Base-by-base conservation (phyloP, 2,888 invertebrate genomes). In the Leptarthrus brevirostris region DNA sequence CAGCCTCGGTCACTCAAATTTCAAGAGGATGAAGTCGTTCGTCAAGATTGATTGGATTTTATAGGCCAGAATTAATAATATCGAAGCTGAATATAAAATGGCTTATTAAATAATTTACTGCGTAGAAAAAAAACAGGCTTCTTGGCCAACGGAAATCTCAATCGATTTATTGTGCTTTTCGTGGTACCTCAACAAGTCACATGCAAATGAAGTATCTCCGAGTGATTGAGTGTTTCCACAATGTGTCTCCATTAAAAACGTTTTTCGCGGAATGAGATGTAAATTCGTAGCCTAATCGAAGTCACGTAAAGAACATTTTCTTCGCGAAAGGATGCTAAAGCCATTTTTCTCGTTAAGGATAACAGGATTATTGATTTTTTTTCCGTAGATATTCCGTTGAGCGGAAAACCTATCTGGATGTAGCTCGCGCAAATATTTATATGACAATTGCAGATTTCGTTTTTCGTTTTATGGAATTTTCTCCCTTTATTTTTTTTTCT, bases 321-420 rank as follows among this genome's bases (percentile, higher is more conserved):
- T 30, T 56, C 56, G 56, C 56, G 56, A 56, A 56, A 56, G 56
- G 56, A 56, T 56, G 56, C 56, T 56, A 56, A 56, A 56, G 56
- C 56, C 56, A 56, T 56, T 56, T 56, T 56, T 56, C 56, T 56
- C 26, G 26, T 56, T 56, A 56, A 56, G 56, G 56, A 56, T 56
- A 56, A 56, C 56, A 56, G 56, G 56, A 56, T 56, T 56, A 56
- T 56, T 56, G 56, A 56, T 56, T 56, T 56, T 56, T 56, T 56
- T 56, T 26, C 56, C 14, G 24, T 56, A 16, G 56, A 56, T 56
- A 26, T 56, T 5, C 56, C 30, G 56, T 30, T 56, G 56, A 26
- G 56, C 56, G 56, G 56, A 56, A 56, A 56, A 56, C 56, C 56
- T 56, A 56, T 56, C 56, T 26, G 56, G 26, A 56, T 56, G 56